These are phyloP conservation scores for Limnephilus rhombicus DNA, from an alignment of 2,888 invertebrate species.

Conservation along the genomic window DNA sequence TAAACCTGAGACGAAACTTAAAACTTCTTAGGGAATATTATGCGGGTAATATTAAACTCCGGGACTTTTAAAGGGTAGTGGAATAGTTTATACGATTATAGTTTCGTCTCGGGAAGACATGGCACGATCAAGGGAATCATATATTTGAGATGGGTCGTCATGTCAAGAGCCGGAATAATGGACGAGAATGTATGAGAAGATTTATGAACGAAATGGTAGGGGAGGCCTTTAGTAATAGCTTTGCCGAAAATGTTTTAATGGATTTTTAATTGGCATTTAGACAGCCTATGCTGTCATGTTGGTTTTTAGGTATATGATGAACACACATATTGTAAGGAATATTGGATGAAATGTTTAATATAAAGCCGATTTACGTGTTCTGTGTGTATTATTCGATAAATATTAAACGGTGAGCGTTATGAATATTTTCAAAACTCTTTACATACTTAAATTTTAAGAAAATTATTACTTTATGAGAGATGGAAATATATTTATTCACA, in stretches of 20 bases:
- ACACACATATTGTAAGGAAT: too few species aligned
- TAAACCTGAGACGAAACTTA: background rate
- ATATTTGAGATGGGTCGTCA: background rate
- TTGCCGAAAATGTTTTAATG: background rate
- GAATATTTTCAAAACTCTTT: too few species aligned
- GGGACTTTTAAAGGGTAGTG: background rate
- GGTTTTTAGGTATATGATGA: too few species aligned
- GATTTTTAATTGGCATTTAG: background rate
- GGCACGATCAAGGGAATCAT: background rate
- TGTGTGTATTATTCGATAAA: too few species aligned
- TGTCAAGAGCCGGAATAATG: background rate
- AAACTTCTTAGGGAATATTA: background rate
- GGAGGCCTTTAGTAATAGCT: background rate
- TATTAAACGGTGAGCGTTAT: too few species aligned
- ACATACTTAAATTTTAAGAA: too few species aligned
- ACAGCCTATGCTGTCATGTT: background rate
- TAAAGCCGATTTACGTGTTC: too few species aligned
- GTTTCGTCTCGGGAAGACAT: background rate
- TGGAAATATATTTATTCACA: too few species aligned
- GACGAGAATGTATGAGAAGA: background rate
- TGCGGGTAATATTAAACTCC: background rate
- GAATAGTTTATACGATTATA: background rate
- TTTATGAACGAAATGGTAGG: background rate
- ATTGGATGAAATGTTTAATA: too few species aligned
- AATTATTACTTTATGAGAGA: too few species aligned